Evolutionary conservation across 2,888 invertebrate species (phyloP).

Genomic region (Parnassius mnemosyne): DNA sequence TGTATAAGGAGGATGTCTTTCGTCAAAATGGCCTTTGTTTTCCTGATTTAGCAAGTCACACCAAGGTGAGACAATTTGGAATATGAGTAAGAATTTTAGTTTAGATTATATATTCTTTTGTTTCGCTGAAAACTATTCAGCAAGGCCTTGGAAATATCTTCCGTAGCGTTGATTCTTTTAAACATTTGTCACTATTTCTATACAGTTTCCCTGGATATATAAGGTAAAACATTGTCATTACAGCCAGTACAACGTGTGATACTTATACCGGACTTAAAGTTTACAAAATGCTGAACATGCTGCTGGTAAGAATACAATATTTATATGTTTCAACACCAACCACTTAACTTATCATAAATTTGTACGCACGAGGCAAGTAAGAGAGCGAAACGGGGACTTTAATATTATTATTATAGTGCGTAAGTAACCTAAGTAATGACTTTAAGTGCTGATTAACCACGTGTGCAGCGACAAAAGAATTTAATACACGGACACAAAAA

Average conservation of each 20-base stretch:
- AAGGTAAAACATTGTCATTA: slow-evolving; percentile 43
- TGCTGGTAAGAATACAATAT: slow-evolving; percentile 8
- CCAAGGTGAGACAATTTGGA: slow-evolving; percentile 20
- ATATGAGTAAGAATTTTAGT: slow-evolving; percentile 30
- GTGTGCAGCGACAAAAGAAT: too few relatives aligned
- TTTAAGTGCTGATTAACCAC: too few relatives aligned
- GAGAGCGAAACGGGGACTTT: too few relatives aligned
- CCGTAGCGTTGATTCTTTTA: slow-evolving; percentile 54
- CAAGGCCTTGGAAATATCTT: slow-evolving; percentile 58
- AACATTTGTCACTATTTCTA: slow-evolving; percentile 48
- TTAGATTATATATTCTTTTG: slow-evolving; percentile 72
- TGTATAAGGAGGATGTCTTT: too few relatives aligned
- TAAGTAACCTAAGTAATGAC: too few relatives aligned
- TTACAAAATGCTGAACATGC: slow-evolving; percentile 16
- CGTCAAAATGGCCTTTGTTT: slow-evolving; percentile 11
- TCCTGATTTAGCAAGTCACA: slow-evolving; percentile 2
- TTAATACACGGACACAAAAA: too few relatives aligned
- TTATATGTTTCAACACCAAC: neutral
- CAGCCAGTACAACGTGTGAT: slow-evolving; percentile 8
- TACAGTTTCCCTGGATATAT: slow-evolving; percentile 58
- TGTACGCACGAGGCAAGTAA: too few relatives aligned
- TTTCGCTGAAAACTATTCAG: slow-evolving; percentile 55
- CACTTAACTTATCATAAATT: too few relatives aligned
- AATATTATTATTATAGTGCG: too few relatives aligned
- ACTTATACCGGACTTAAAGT: neutral